Conservation (phyloP, 2,797 vertebrate species). For the Catostomus latipinnis region DNA sequence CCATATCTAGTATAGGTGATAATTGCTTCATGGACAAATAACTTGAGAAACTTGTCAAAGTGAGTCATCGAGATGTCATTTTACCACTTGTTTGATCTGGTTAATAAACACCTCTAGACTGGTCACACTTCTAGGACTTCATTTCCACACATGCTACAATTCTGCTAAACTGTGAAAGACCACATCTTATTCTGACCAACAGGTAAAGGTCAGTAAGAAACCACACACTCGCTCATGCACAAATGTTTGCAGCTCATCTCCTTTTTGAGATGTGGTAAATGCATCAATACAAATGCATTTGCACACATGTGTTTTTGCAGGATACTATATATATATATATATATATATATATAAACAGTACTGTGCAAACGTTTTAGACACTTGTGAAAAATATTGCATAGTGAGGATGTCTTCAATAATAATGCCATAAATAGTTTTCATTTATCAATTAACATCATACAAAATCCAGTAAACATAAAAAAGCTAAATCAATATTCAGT, state of each 20-base stretch:
- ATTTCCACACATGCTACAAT: not conserved
- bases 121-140: not conserved
- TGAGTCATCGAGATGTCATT: not conserved
- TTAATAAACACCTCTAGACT: conserved; percentile 1
- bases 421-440: too few species aligned
- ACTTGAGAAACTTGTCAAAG: not conserved
- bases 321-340: too few species aligned
- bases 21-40: not conserved
- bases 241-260: not conserved
- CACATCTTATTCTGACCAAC: conserved; percentile 33
- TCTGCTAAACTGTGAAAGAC: not conserved
- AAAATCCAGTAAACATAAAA: too few species aligned
- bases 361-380: too few species aligned
- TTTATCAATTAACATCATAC: too few species aligned
- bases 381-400: too few species aligned
- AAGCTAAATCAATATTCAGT: too few species aligned
- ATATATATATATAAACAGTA: too few species aligned
- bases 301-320: too few species aligned
- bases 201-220: conserved; percentile 11
- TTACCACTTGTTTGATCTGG: conserved; percentile 23
- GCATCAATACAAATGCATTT: too few species aligned
- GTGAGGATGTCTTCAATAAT: too few species aligned
- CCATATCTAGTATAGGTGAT: conserved; percentile 11
- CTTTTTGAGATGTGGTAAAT: not conserved
- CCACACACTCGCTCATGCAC: not conserved